Base-by-base conservation (phyloP, 2,888 invertebrate species). In the Synergus itoensis region DNA sequence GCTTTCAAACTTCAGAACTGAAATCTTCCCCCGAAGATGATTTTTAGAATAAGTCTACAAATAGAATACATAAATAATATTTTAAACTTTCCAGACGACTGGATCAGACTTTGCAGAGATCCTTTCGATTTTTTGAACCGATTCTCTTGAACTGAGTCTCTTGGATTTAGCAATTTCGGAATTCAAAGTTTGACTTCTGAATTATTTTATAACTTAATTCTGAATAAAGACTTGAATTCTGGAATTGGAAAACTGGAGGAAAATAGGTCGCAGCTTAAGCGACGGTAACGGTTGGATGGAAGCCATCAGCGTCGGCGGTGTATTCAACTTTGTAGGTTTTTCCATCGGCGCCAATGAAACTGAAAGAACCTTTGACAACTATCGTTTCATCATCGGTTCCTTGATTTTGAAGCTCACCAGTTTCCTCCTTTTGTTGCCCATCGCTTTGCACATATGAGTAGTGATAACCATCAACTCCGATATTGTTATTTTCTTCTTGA, bases 391-490 rank as follows among this genome's bases (percentile, higher is more conserved):
- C 87, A 3, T 92, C 92, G 5, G 92, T 91, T 45, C 92, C 92
- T 69, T 89, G 89, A 80, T 92, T 90, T 78, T 87, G 87, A 43
- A 92, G 79, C 75, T 92, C 90, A 1, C 91, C 92, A 11, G 92
- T 92, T 83, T 92, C 92, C 73, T 92, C 92, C 76, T 91, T 88
- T 67, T 89, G 91, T 73, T 92, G 92, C 0, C 92, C 92, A 76
- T 92, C 92, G 83, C 92, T 92, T 76, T 91, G 92, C 82, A 91
- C 92, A 81, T 91, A 92, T 79, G 91, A 91, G 84, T 90, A 92
- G 81, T 89, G 91, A 81, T 92, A 92, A 60, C 91, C 89, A 45
- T 86, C 86, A 7, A 92, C 89, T 4, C 92, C 92, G 79, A 92
- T 92, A 83, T 90, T 92, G 84, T 92, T 91, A 76, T 88, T 87